Base-by-base conservation (phyloP, 2,888 invertebrate genomes). In the Galeruca laticollis region DNA sequence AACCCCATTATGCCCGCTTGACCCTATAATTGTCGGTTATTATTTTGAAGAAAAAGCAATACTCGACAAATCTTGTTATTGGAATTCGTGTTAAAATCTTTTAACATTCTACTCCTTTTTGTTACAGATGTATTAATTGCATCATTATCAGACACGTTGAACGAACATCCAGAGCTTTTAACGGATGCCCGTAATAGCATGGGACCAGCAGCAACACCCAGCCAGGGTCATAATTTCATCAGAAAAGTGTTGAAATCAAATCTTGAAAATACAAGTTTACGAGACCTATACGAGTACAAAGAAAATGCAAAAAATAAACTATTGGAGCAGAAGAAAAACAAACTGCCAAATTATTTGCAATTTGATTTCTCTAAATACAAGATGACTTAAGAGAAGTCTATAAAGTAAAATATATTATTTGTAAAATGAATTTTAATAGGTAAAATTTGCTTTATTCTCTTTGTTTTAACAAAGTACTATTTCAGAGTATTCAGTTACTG, bases 141-240 rank as follows among this genome's bases (percentile, higher is more conserved):
- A 21, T 91, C 93, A 0, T 83, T 93, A 71, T 90, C 93, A 0
- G 93, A 93, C 81, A 92, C 92, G 0, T 86, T 93, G 74, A 89
- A 89, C 43, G 93, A 93, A 78, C 92, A 92, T 80, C 92, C 93
- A 0, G 92, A 92, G 78, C 81, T 92, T 18, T 84, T 91, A 78
- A 61, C 73, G 13, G 69, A 75, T 37, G 76, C 77, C n/a, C 68
- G 75, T 61, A 75, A 79, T 62, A 77, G 74, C 54, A 67, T 77
- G 63, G 65, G 72, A 26, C 69, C 75, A 33, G 68, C 74, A 47
- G 74, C 78, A 52, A 70, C 77, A 5, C 76, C 77, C 37, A 73
- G 73, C 5, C 77, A 82, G n/a, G 78, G 80, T n/a, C 82, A 83
- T 60, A 78, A 81, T 52, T 75, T 88, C 73, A 86, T 89, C 83